Conservation (phyloP, 1,140 invertebrate species). For the Notospermus geniculatus region DNA sequence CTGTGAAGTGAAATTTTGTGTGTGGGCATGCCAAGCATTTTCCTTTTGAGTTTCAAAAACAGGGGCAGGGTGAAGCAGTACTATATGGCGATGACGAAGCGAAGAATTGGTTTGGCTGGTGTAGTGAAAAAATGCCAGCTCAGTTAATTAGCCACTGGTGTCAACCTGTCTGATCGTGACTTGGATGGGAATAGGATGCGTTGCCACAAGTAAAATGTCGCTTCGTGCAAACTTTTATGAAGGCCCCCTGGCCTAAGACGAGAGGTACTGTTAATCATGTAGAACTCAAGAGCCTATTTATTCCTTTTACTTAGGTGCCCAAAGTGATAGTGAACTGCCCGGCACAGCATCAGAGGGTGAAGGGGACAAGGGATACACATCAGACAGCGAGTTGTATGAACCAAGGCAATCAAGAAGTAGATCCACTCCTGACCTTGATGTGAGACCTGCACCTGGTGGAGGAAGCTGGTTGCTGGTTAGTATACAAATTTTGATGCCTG, state of each 20-base stretch:
- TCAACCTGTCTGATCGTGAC: neutral
- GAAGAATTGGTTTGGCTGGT: no score
- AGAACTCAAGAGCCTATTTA: no score
- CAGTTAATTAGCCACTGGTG: neutral
- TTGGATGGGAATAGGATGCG: neutral
- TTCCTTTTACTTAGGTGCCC: conserved; percentile 53
- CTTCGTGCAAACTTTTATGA: no score
- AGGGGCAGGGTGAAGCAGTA: no score
- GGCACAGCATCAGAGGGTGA: conserved; percentile 24
- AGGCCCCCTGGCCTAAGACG: no score
- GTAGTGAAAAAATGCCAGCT: neutral
- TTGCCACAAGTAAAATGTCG: no score
- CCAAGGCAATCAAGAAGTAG: conserved; percentile 21
- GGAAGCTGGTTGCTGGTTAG: conserved; percentile 74
- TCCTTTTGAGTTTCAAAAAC: no score
- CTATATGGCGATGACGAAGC: no score
- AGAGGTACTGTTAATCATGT: no score
- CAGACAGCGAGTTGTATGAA: conserved; percentile 70
- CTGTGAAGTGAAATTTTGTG: no score
- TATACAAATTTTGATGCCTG: no score
- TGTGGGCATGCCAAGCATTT: no score
- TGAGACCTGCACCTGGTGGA: conserved; percentile 51
- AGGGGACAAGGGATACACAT: conserved; percentile 64
- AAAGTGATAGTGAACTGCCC: conserved; percentile 65
- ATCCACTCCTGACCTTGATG: conserved; percentile 32